A percentile compares a stretch with the other conserved stretches of the same genome.
These are phyloP conservation scores for Sinella curviseta DNA, from an alignment of 1,140 invertebrate genomes.

Conservation along the genomic window DNA sequence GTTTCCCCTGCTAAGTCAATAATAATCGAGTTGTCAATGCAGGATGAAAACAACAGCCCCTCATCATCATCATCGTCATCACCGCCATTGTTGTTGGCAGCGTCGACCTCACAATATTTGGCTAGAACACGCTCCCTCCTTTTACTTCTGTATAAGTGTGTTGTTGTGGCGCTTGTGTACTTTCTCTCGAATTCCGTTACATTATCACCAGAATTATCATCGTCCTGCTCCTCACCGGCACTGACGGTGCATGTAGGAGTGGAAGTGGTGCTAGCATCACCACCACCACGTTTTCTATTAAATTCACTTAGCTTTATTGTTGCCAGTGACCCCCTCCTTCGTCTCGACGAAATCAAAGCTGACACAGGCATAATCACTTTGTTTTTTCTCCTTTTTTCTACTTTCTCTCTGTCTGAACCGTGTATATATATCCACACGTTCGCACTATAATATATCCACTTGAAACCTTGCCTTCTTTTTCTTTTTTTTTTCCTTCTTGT, in stretches of 20 bases:
- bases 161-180: not conserved
- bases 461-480: not conserved
- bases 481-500: not conserved
- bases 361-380: conserved; percentile 22
- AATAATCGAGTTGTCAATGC: not conserved
- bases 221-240: not conserved
- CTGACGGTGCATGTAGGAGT: not conserved
- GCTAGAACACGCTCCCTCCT: too few species aligned
- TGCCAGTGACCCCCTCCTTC: not conserved
- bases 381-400: not conserved
- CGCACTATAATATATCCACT: not conserved
- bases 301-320: conserved; percentile 1
- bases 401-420: not conserved
- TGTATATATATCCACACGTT: not conserved
- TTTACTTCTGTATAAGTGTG: too few species aligned
- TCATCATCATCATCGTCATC: not conserved
- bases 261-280: not conserved
- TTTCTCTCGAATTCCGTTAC: not conserved
- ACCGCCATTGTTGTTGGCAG: not conserved
- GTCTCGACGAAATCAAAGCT: not conserved
- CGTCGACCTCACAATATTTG: not conserved
- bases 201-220: not conserved
- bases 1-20: not conserved
- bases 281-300: not conserved
- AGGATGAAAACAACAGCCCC: not conserved